A percentile compares a stretch with the other conserved stretches of the same genome.
phyloP scores from a whole-genome alignment of 2,888 invertebrate genomes.

The Tromatobia lineatoria region DNA sequence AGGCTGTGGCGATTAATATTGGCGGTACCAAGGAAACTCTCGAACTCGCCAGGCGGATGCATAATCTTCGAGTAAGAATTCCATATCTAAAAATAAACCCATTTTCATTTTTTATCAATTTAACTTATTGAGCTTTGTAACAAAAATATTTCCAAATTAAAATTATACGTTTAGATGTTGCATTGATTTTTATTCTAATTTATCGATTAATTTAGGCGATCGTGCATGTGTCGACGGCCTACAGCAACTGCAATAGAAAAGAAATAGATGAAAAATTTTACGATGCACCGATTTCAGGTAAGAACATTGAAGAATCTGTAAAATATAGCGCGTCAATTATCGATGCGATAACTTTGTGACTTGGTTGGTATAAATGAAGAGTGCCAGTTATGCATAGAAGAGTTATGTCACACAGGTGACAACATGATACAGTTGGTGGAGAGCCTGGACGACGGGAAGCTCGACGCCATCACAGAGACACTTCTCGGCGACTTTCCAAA shows the following conservation, averaged over 20 bases:
- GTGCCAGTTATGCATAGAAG: constrained; percentile 10
- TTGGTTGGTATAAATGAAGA: background rate
- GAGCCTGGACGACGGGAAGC: constrained; percentile 82
- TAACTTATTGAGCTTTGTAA: too few relatives aligned
- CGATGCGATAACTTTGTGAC: background rate
- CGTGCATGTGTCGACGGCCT: constrained; percentile 94
- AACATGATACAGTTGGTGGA: constrained; percentile 82
- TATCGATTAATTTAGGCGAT: constrained; percentile 84
- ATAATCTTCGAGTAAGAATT: constrained; percentile 89
- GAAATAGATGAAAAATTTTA: constrained; percentile 85
- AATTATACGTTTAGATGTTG: background rate
- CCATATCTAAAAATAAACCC: background rate
- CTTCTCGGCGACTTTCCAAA: constrained; percentile 88
- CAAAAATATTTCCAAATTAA: background rate
- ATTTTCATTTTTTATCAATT: too few relatives aligned
- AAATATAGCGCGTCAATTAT: background rate
- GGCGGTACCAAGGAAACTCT: constrained; percentile 92
- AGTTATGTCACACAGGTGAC: constrained; percentile 76
- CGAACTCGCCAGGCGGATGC: constrained; percentile 90
- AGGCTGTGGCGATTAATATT: constrained; percentile 93
- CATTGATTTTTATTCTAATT: constrained; percentile 7
- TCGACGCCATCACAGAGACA: constrained; percentile 80
- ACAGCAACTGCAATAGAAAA: constrained; percentile 89
- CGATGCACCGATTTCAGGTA: constrained; percentile 82
- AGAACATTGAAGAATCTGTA: background rate